Evolutionary conservation across 2,888 invertebrate species (phyloP).

Genomic region (Cyrtodaria siliqua): DNA sequence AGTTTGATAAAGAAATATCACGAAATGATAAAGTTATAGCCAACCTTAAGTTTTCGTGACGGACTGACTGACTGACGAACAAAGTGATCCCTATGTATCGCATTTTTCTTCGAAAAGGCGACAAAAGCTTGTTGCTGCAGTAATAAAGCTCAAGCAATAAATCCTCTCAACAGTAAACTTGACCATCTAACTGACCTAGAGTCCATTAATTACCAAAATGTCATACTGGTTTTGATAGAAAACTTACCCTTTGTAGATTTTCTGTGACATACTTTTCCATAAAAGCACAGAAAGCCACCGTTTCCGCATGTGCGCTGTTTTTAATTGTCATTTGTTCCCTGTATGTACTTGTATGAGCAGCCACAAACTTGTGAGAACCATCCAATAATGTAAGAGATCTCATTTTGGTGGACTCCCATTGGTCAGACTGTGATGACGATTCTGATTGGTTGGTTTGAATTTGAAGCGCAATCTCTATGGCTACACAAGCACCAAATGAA

Average conservation of each 20-base stretch:
- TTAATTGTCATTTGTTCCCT: constrained; percentile 70
- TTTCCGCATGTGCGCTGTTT: constrained; percentile 73
- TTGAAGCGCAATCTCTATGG: constrained; percentile 97
- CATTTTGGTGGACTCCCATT: background rate
- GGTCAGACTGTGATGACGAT: background rate
- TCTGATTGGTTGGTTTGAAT: constrained; percentile 84
- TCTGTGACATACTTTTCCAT: constrained; percentile 76
- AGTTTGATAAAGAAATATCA: too few species aligned
- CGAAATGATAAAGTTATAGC: too few species aligned
- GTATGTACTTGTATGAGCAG: constrained; percentile 85
- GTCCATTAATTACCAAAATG: too few species aligned
- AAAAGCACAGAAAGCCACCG: constrained; percentile 80
- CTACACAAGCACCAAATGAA: constrained; percentile 97
- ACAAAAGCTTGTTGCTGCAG: too few species aligned
- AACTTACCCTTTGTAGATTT: constrained; percentile 71
- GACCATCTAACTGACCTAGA: too few species aligned
- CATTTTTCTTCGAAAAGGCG: too few species aligned
- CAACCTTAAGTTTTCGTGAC: too few species aligned
- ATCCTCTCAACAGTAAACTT: too few species aligned
- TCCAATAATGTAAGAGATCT: constrained; percentile 92
- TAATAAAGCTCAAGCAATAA: too few species aligned
- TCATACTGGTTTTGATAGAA: too few species aligned
- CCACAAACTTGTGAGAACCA: constrained; percentile 89
- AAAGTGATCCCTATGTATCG: too few species aligned
- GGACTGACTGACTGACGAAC: too few species aligned